Conservation (phyloP, 2,113 vertebrate genomes). For the Ceyx melanurus region DNA sequence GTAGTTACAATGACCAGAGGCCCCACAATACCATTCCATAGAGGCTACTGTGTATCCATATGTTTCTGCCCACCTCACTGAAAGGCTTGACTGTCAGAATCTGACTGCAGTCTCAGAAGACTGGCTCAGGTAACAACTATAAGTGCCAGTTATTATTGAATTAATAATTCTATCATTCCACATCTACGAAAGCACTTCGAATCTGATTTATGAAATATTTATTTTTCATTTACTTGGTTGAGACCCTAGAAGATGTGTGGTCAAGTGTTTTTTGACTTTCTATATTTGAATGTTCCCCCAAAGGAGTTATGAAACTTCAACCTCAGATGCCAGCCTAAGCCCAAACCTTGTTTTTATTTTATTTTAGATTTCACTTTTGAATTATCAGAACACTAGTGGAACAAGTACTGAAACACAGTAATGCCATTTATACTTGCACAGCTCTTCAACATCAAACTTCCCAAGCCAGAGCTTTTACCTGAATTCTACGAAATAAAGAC, state of each 20-base stretch:
- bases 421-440: background rate
- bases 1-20: background rate
- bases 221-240: background rate
- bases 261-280: background rate
- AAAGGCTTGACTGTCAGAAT: background rate
- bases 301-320: background rate
- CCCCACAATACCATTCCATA: background rate
- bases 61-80: background rate
- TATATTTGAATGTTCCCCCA: background rate
- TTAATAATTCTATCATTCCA: background rate
- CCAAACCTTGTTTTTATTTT: background rate
- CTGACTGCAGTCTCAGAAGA: background rate
- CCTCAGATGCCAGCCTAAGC: background rate
- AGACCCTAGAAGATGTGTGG: background rate
- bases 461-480: background rate
- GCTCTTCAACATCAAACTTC: background rate
- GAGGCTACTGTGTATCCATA: too few relatives aligned
- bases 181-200: background rate
- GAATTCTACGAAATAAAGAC: background rate
- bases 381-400: background rate
- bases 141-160: background rate
- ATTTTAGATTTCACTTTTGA: background rate
- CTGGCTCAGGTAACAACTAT: background rate
- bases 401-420: background rate
- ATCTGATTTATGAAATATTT: background rate